phyloP scores from a whole-genome alignment of 2,797 vertebrate genomes.

The Alcedo atthis region DNA sequence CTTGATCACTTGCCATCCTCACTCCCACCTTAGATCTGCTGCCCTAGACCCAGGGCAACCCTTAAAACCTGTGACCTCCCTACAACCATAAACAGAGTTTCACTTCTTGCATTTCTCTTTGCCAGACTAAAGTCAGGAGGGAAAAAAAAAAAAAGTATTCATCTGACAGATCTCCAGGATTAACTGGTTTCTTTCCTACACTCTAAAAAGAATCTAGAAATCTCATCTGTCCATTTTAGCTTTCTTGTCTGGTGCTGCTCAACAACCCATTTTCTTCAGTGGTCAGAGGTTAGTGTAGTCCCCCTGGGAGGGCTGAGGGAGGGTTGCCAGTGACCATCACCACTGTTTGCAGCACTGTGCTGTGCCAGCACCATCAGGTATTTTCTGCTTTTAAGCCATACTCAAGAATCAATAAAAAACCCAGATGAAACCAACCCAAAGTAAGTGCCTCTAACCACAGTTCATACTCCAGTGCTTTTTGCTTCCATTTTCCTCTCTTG shows the following conservation, averaged over 20 bases:
- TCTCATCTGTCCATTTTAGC: neutral
- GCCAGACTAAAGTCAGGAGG: neutral
- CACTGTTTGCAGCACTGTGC: neutral
- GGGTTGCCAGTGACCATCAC: neutral
- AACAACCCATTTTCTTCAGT: neutral
- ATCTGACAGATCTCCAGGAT: neutral
- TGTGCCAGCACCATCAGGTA: neutral
- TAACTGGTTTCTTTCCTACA: neutral
- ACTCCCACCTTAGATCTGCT: neutral
- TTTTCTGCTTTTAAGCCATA: neutral
- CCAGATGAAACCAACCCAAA: neutral
- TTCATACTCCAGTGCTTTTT: neutral
- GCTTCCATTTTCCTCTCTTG: neutral
- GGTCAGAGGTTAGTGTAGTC: neutral
- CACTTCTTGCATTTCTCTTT: neutral
- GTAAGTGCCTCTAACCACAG: neutral
- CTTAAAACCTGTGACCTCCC: neutral
- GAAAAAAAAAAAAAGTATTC: neutral
- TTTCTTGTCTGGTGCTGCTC: neutral
- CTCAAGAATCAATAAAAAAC: neutral
- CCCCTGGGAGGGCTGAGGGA: neutral
- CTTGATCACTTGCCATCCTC: neutral
- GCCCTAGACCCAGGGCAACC: neutral
- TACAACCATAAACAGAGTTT: neutral
- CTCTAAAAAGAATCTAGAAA: neutral